Conservation (phyloP, 2,113 vertebrate genomes). For the Gulo gulo region DNA sequence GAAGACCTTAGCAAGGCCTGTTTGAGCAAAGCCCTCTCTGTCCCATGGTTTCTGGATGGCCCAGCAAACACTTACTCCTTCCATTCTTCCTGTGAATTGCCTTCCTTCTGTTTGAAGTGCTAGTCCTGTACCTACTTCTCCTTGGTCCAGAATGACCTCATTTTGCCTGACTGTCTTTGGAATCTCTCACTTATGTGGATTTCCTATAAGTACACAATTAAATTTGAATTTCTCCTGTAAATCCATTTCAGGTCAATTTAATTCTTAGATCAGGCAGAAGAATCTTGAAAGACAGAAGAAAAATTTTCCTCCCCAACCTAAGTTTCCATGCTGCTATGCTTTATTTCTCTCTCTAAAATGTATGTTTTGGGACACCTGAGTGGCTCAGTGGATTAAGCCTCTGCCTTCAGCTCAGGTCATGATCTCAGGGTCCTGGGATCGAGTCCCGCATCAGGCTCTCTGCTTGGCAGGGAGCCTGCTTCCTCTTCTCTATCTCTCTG, state of each 20-base stretch:
- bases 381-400: too few species aligned
- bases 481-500: too few species aligned
- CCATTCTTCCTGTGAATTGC: background rate
- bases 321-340: background rate
- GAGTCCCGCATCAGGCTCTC: too few species aligned
- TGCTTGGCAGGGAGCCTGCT: too few species aligned
- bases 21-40: background rate
- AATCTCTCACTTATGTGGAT: background rate
- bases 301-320: background rate
- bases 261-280: background rate
- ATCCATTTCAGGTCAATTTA: background rate
- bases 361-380: background rate
- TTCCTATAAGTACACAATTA: background rate
- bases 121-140: background rate
- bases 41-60: background rate
- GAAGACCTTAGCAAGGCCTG: background rate
- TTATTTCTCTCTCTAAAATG: background rate
- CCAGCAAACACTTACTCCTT: background rate
- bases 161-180: background rate
- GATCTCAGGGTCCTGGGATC: too few species aligned
- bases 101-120: background rate
- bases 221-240: background rate
- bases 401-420: too few species aligned
- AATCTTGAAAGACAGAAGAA: background rate
- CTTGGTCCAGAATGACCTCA: background rate